phyloP scores from a whole-genome alignment of 2,797 vertebrate species.

The Delichon dasypus region DNA sequence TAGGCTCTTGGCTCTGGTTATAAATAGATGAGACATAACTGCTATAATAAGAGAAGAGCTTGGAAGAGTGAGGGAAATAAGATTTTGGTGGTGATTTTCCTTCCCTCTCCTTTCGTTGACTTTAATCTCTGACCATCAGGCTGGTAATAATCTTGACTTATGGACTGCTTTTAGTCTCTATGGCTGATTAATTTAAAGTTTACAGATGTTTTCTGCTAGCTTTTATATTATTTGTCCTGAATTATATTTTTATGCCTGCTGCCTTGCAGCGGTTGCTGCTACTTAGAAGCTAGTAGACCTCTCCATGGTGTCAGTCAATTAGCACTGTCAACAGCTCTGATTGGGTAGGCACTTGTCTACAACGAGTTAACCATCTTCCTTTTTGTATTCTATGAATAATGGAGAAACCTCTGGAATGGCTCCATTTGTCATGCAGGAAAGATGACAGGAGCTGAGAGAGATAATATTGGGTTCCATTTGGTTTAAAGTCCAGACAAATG shows the following conservation, averaged over 20 bases:
- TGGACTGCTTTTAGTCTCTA: not conserved
- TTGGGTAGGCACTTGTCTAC: not conserved
- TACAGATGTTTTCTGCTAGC: not conserved
- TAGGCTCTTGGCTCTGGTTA: not conserved
- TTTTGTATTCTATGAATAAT: not conserved
- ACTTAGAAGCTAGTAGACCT: not conserved
- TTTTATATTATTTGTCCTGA: not conserved
- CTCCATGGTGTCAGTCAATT: not conserved
- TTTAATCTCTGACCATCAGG: not conserved
- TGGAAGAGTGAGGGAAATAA: not conserved
- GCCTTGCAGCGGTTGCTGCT: not conserved
- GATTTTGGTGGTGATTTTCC: not conserved
- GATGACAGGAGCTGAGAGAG: not conserved
- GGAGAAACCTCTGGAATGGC: not conserved
- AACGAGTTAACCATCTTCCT: not conserved
- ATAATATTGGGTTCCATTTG: not conserved
- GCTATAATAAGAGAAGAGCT: not conserved
- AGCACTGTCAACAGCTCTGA: not conserved
- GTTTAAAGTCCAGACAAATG: not conserved
- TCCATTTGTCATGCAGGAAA: not conserved
- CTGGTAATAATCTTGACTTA: not conserved
- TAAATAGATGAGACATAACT: not conserved
- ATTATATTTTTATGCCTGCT: not conserved
- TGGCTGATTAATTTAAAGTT: not conserved
- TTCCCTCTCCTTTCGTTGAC: not conserved